Conservation (phyloP, 2,113 vertebrate species). For the Semicossyphus pulcher region DNA sequence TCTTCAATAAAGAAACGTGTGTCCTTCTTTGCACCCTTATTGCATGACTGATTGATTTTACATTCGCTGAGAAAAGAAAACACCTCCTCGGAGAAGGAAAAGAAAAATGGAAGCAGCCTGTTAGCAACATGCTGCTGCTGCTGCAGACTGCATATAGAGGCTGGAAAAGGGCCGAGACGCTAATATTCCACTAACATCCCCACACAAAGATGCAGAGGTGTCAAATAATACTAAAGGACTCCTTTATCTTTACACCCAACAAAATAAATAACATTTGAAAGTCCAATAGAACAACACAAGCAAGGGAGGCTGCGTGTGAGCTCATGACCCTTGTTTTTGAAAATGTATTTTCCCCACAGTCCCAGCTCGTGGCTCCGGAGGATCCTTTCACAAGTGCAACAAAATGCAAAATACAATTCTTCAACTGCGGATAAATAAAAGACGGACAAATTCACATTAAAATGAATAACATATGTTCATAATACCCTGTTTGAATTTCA, state of each 20-base stretch:
- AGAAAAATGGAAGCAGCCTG: constrained; percentile 42
- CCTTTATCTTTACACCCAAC: constrained; percentile 85
- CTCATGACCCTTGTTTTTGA: constrained; percentile 81
- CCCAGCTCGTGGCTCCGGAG: constrained; percentile 88
- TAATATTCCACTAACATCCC: constrained; percentile 52
- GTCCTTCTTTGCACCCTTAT: constrained; percentile 89
- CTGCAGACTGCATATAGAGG: constrained; percentile 50
- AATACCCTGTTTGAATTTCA: constrained; percentile 95
- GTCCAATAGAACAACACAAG: constrained; percentile 92
- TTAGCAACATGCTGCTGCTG: constrained; percentile 36
- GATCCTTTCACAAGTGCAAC: constrained; percentile 92
- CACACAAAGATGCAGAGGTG: constrained; percentile 89
- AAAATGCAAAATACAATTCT: constrained; percentile 89
- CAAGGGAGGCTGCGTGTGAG: constrained; percentile 86
- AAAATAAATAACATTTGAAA: constrained; percentile 97
- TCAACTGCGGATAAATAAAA: constrained; percentile 92
- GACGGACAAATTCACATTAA: constrained; percentile 96
- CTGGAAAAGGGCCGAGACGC: constrained; percentile 40
- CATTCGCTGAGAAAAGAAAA: constrained; percentile 74
- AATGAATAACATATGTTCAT: constrained; percentile 91
- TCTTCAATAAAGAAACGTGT: constrained; percentile 86
- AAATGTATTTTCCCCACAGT: constrained; percentile 73
- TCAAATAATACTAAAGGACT: constrained; percentile 96
- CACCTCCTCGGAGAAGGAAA: constrained; percentile 68
- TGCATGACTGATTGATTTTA: constrained; percentile 88